Evolutionary conservation across 2,888 invertebrate species (phyloP), one percentile per base, ranked within the genome.

Genomic region (Dynastes hyllus): DNA sequence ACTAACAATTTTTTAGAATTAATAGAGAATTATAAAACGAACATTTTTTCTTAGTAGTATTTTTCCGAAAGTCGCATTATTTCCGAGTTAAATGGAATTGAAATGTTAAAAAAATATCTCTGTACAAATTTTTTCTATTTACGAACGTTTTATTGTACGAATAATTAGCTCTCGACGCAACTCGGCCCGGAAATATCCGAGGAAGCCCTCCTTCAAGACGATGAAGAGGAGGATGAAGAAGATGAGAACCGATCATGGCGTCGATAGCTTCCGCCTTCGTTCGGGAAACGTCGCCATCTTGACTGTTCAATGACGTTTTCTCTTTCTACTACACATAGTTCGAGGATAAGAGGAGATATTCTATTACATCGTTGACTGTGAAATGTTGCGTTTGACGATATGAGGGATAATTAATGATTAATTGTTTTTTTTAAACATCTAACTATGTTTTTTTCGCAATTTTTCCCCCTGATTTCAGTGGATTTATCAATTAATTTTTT

Each of bases 221-320:
- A 94, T 84, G 95, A 97, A 85, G 97, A 97, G 81, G 97, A 97
- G 71, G 97, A 97, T 65, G 95, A 96, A 13, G 95, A 94, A 67
- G 94, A 94, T 81, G 94, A 95, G 88, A 94, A 95, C 84, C 92
- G 97, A 82, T 96, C 96, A 37, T 97, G 97, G 97, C 91, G 97
- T 82, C 96, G 97, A 95, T 96, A 92, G 94, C 79, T 76, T 67
- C 13, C 5, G 32, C 13, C 27, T 69, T 51, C 2, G 13, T 37
- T n/a, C 22, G 66, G 66, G n/a, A 53, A 13, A 53, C 8, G 13
- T 8, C 40, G 5, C 61, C 32, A 45, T 69, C 40, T 61, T 37
- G 29, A 50, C 67, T 50, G 50, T 16, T 50, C 22, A 16, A 58
- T 16, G 22, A 58, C 22, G 22, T 58, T 75, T 16, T 32, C 37